Percentiles rank a stretch among this genome's conserved stretches.
These are phyloP conservation scores for Phodopus roborovskii DNA, from an alignment of 2,113 vertebrate species.

Conservation along the genomic window DNA sequence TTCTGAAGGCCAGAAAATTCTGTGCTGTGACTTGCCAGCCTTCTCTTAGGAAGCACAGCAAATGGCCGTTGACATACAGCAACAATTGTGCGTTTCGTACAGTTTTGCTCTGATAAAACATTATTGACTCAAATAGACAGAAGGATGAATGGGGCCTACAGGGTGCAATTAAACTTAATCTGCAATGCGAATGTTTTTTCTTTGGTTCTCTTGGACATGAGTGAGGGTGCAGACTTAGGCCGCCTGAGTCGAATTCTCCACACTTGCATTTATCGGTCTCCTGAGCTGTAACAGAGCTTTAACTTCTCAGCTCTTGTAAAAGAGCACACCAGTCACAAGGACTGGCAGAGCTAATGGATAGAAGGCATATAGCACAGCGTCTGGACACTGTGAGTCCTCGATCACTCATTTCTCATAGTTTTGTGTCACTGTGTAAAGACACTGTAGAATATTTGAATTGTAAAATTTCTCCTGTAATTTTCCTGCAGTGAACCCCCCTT, in stretches of 20 bases:
- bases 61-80: too few relatives aligned
- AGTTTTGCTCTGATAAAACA: neutral
- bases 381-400: neutral
- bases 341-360: neutral
- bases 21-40: neutral
- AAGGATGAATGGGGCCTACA: too few relatives aligned
- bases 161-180: neutral
- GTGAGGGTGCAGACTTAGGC: neutral
- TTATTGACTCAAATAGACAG: neutral
- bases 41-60: neutral
- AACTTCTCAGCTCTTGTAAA: neutral
- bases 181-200: neutral
- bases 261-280: neutral
- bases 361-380: neutral
- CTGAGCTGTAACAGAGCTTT: neutral
- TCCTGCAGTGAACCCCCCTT: neutral
- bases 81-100: neutral
- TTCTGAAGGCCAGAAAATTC: fast-evolving
- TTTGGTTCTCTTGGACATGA: neutral
- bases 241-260: neutral
- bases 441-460: neutral
- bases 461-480: neutral
- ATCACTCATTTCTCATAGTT: neutral
- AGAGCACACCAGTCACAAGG: neutral
- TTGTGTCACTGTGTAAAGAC: neutral